Evolutionary conservation across 2,888 invertebrate species (phyloP).

Genomic region (Hypselothyrea guttata): DNA sequence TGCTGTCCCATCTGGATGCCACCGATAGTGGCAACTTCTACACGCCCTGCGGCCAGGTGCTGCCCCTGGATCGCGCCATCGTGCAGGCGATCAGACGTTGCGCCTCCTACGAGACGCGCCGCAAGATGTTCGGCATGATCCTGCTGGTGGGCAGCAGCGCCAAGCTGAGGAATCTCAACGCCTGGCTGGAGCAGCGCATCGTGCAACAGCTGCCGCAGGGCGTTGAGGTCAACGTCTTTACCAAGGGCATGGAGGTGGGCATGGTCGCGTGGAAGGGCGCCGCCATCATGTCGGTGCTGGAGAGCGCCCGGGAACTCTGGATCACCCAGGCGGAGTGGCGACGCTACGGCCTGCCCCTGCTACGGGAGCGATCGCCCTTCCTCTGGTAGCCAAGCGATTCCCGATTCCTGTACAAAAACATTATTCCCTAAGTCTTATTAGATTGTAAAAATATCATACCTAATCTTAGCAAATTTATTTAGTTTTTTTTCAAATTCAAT

Average conservation of each 20-base stretch:
- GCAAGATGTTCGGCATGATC: conserved; percentile 97
- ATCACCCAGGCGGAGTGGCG: conserved; percentile 93
- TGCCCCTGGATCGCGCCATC: conserved; percentile 95
- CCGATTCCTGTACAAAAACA: too few relatives aligned
- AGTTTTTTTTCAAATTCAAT: too few relatives aligned
- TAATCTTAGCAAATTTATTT: too few relatives aligned
- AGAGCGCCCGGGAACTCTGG: conserved; percentile 96
- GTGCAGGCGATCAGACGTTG: conserved; percentile 95
- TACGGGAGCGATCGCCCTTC: conserved; percentile 96
- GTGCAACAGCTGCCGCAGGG: conserved; percentile 91
- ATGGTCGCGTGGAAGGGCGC: conserved; percentile 97
- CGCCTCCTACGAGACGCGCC: conserved; percentile 93
- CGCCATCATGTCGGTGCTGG: conserved; percentile 94
- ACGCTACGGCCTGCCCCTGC: conserved; percentile 90
- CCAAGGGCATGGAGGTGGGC: conserved; percentile 95
- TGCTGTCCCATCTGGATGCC: conserved; percentile 12
- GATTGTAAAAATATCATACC: too few relatives aligned
- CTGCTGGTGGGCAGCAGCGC: conserved; percentile 96
- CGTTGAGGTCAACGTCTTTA: conserved; percentile 93
- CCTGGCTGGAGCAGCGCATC: conserved; percentile 94
- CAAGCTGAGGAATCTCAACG: conserved; percentile 91
- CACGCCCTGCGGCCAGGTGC: conserved; percentile 89
- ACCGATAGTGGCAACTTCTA: conserved; percentile 82
- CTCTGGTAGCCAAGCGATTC: too few relatives aligned
- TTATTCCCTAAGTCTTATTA: too few relatives aligned